A percentile compares a stretch with the other conserved stretches of the same genome.
Evolutionary conservation across 2,888 invertebrate genomes (phyloP).

Genomic region (Melanophora roralis): DNA sequence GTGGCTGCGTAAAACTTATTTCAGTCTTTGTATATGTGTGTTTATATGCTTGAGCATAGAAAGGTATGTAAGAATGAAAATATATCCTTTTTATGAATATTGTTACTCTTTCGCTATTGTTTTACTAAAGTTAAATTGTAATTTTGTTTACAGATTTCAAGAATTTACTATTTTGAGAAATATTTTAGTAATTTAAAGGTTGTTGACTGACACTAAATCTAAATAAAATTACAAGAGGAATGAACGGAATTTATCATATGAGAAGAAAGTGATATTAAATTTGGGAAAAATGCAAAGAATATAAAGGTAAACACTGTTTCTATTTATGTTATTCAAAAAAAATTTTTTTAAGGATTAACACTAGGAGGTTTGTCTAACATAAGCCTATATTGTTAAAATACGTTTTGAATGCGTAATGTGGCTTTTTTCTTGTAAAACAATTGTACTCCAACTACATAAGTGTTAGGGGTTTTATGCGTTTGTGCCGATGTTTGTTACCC

Average conservation of each 20-base stretch:
- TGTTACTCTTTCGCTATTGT: neutral
- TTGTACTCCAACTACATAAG: too few species aligned
- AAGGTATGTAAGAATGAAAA: neutral
- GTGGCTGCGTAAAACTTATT: too few species aligned
- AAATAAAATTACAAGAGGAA: neutral
- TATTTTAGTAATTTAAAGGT: slow-evolving; percentile 25
- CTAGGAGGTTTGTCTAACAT: too few species aligned
- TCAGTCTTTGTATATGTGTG: neutral
- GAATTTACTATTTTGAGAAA: neutral
- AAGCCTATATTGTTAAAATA: too few species aligned
- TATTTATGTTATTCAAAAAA: too few species aligned
- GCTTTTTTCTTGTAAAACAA: too few species aligned
- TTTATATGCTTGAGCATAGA: neutral
- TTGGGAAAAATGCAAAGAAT: too few species aligned
- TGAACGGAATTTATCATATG: neutral
- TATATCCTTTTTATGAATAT: neutral
- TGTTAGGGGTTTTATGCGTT: too few species aligned
- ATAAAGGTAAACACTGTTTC: too few species aligned
- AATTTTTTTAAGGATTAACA: too few species aligned
- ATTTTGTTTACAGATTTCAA: neutral
- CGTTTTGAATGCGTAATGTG: too few species aligned
- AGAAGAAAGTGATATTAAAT: neutral
- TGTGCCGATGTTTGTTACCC: too few species aligned
- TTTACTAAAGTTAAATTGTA: neutral
- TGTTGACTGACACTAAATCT: slow-evolving; percentile 37